These are phyloP conservation scores for Dynastes maya DNA, from an alignment of 2,888 invertebrate genomes.

Conservation along the genomic window DNA sequence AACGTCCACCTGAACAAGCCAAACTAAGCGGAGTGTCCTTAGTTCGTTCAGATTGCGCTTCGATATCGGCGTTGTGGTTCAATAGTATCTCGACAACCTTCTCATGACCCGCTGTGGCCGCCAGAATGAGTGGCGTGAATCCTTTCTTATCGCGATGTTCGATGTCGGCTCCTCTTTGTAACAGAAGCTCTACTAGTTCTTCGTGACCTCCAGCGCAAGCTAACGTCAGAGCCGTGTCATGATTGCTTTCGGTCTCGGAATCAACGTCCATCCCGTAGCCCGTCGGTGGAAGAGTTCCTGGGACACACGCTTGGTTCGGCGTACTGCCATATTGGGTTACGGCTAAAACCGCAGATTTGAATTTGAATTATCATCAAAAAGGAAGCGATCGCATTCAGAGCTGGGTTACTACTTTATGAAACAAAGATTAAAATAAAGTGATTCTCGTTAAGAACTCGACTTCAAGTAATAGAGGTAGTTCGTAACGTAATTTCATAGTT, in stretches of 20 bases:
- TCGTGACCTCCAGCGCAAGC: constrained; percentile 98
- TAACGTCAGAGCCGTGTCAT: constrained; percentile 97
- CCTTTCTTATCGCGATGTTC: constrained; percentile 99
- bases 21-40: constrained; percentile 98
- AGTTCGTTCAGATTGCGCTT: constrained; percentile 98
- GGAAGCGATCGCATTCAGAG: background rate
- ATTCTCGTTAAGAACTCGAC: no score
- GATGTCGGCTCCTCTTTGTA: constrained; percentile 94
- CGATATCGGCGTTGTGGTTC: constrained; percentile 96
- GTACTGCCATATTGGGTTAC: constrained; percentile 58
- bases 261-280: constrained; percentile 93
- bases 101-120: constrained; percentile 96
- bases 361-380: background rate
- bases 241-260: constrained; percentile 98
- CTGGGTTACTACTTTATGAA: no score
- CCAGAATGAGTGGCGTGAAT: constrained; percentile 96
- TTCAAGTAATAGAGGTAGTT: no score
- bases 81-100: constrained; percentile 94
- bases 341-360: constrained; percentile 51
- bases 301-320: constrained; percentile 55
- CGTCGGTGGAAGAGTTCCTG: constrained; percentile 68
- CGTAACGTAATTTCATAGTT: no score
- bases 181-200: constrained; percentile 93
- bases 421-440: no score
- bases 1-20: constrained; percentile 97